Conservation (phyloP, 92 coral and sea anemone genomes). For the Scolanthus callimorphus region DNA sequence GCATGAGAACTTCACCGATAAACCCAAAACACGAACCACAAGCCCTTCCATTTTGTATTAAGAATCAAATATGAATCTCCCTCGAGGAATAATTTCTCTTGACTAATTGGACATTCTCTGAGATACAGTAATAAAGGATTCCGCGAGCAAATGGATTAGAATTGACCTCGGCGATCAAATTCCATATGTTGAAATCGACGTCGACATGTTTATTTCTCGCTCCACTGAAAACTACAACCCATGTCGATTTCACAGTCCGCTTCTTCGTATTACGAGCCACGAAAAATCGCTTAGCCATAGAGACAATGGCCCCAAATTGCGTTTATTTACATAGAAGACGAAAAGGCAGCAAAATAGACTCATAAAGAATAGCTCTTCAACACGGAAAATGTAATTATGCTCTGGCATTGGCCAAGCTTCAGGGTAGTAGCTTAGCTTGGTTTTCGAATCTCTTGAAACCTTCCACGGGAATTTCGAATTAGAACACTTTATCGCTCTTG, state of each 20-base stretch:
- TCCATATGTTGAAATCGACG: no score
- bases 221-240: constrained; percentile 10
- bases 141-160: no score
- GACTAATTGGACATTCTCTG: not conserved
- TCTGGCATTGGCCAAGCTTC: no score
- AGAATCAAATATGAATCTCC: not conserved
- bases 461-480: no score
- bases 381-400: constrained; percentile 1
- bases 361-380: constrained; percentile 3
- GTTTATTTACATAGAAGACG: constrained; percentile 19
- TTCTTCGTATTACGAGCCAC: constrained; percentile 10
- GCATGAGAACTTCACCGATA: no score
- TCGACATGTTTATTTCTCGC: constrained; percentile 5
- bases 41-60: not conserved
- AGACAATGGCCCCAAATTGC: constrained; percentile 27
- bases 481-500: no score
- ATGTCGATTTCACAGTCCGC: constrained; percentile 23
- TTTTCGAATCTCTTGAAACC: no score
- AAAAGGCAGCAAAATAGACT: constrained; percentile 10
- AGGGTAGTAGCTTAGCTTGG: no score
- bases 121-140: no score
- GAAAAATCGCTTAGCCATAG: constrained; percentile 22
- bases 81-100: not conserved
- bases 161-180: no score
- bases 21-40: no score